phyloP scores from a whole-genome alignment of 2,888 invertebrate genomes.

The Drosophila kambysellisi region DNA sequence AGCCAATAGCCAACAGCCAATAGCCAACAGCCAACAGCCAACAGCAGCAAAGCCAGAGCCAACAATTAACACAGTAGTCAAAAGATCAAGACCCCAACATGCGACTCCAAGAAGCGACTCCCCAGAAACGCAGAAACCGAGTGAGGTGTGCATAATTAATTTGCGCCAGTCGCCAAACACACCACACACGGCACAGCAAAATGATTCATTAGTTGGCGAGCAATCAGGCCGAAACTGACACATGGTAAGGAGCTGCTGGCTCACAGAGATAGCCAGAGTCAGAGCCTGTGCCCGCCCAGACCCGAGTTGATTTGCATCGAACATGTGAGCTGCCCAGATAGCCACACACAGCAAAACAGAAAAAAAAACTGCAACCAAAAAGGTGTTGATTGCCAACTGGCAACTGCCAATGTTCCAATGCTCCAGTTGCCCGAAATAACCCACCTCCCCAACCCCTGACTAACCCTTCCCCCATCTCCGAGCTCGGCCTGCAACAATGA shows the following conservation, averaged over 20 bases:
- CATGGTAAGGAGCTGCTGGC: slow-evolving; percentile 49
- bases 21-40: slow-evolving; percentile 1
- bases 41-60: slow-evolving; percentile 36
- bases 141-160: slow-evolving; percentile 84
- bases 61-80: slow-evolving; percentile 85
- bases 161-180: slow-evolving; percentile 69
- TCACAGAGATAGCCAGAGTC: slow-evolving; percentile 49
- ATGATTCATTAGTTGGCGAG: slow-evolving; percentile 83
- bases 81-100: slow-evolving; percentile 84
- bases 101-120: slow-evolving; percentile 35
- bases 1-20: slow-evolving; percentile 28
- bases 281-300: slow-evolving; percentile 50
- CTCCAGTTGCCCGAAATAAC: slow-evolving; percentile 16
- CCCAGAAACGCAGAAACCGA: slow-evolving; percentile 35
- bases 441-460: too few species aligned
- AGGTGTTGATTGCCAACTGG: slow-evolving; percentile 78
- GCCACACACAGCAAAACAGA: slow-evolving; percentile 26
- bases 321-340: slow-evolving; percentile 73
- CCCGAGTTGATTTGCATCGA: slow-evolving; percentile 81
- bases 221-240: slow-evolving; percentile 82
- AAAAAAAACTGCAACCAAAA: slow-evolving; percentile 26
- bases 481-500: slow-evolving; percentile 40
- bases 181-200: slow-evolving; percentile 54
- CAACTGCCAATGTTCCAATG: slow-evolving; percentile 34
- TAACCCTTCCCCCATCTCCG: not conserved